Base-by-base conservation (phyloP, 2,888 invertebrate species). In the Acanthococcus lagerstroemiae region DNA sequence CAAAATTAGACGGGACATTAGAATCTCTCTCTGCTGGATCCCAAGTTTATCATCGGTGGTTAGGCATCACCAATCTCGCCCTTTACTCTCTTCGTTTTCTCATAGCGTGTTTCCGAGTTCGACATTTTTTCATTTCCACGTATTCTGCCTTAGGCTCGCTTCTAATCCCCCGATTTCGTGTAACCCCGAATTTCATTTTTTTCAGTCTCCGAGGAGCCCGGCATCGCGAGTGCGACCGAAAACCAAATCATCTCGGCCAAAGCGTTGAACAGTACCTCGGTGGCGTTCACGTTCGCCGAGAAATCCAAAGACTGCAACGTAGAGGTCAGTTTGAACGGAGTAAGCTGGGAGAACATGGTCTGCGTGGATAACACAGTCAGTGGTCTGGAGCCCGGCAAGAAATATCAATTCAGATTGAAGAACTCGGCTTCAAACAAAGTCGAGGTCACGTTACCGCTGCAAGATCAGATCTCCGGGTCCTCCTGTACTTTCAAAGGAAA, bases 301-400 rank as follows among this genome's bases (percentile, higher is more conserved):
- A 73, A 74, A 70, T 70, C 75, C 19, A 75, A 74, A 58, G 74
- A 71, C 48, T 69, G 72, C 56, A 73, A 76, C 7, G 74, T 79
- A 6, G 79, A 80, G 71, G 71, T 76, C 1, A 78, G 78, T 68
- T 17, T 48, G 30, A 77, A 80, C 69, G 76, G 77, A 69, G 71
- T 71, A 19, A 76, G 76, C 19, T 79, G 78, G 74, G 78, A 77
- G 7, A 63, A 68, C 7, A 70, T 69, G 2, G 68, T 55, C 45
- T 68, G 69, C 19, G 55, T 67, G n/a, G 71, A 71, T 4, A 68
- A 68, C 52, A 61, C 68, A 24, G 70, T 72, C n/a, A 65, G 68
- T 7, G 71, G 70, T 50, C 70, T 78, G 67, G 74, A 75, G 61
- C 77, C 78, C 9, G 77, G 77, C 2, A 75, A 73, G 55, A 76